Evolutionary conservation across 2,888 invertebrate species (phyloP).

Genomic region (Epicampocera succincta): DNA sequence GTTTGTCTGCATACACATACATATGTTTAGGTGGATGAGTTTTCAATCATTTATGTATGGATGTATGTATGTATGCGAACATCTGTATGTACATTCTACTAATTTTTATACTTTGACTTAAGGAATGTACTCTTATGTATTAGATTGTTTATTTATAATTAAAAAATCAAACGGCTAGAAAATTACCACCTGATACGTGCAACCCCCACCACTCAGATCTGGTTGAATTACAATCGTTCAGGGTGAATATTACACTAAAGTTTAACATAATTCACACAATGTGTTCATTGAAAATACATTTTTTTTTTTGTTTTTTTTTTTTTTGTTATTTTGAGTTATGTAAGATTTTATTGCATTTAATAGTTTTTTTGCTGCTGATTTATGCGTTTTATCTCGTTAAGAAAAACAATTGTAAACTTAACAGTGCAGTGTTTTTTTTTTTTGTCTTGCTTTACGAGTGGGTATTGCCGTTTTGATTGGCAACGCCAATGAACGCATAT

Average conservation of each 20-base stretch:
- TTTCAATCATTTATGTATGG: too few species aligned
- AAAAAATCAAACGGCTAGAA: constrained; percentile 38
- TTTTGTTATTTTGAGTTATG: constrained; percentile 24
- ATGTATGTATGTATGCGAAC: too few species aligned
- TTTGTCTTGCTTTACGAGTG: neutral
- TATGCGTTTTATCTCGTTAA: neutral
- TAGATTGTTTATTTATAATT: constrained; percentile 25
- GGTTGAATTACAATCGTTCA: constrained; percentile 46
- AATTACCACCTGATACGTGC: constrained; percentile 56
- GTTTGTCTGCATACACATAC: neutral
- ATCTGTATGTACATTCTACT: neutral
- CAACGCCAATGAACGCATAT: neutral
- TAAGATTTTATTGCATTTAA: constrained; percentile 41
- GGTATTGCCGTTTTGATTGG: constrained; percentile 23
- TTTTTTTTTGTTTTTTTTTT: constrained; percentile 19
- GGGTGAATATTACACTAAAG: constrained; percentile 49
- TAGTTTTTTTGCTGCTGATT: constrained; percentile 3
- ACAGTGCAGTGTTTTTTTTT: too few species aligned
- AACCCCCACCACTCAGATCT: constrained; percentile 48
- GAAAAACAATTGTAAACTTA: constrained; percentile 28
- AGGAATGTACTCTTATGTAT: neutral
- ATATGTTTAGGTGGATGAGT: too few species aligned
- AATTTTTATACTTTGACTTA: neutral
- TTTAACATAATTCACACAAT: constrained; percentile 49
- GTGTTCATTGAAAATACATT: neutral